A percentile compares a stretch with the other conserved stretches of the same genome.
phyloP scores from a whole-genome alignment of 1,140 invertebrate genomes.

The Mesaphorura yosii region DNA sequence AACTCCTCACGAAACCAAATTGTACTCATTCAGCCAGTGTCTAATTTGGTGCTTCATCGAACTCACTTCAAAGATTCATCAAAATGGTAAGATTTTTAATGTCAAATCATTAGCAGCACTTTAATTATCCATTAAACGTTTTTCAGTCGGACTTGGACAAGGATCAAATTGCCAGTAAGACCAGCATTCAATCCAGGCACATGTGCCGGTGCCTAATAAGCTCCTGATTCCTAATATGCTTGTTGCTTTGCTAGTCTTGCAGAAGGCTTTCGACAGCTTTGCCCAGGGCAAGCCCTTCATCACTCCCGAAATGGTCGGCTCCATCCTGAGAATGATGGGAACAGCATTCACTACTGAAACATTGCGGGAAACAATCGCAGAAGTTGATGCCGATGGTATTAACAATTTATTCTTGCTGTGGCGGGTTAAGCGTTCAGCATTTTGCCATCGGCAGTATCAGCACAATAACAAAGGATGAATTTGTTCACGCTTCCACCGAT shows the following conservation, averaged over 20 bases:
- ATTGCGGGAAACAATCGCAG: constrained; percentile 43
- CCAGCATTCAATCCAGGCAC: background rate
- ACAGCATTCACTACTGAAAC: constrained; percentile 46
- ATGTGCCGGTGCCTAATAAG: background rate
- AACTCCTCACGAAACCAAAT: too few species aligned
- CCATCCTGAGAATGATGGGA: constrained; percentile 45
- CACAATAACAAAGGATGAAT: too few species aligned
- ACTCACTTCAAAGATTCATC: too few species aligned
- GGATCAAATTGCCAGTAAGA: constrained; percentile 25
- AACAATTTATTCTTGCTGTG: too few species aligned
- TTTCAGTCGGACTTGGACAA: constrained; percentile 18
- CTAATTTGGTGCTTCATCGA: too few species aligned
- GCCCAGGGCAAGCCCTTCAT: constrained; percentile 46
- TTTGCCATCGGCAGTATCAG: too few species aligned
- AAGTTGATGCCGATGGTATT: constrained; percentile 48
- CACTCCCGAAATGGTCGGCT: constrained; percentile 44
- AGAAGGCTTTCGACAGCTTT: constrained; percentile 48
- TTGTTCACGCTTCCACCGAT: too few species aligned
- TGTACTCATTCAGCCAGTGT: too few species aligned
- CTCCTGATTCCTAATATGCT: background rate
- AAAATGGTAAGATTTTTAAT: too few species aligned
- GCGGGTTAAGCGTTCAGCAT: too few species aligned
- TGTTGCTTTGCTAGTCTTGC: constrained; percentile 35
- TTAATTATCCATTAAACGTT: too few species aligned
- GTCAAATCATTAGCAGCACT: too few species aligned